These are phyloP conservation scores for Brenthis daphne DNA, from an alignment of 2,888 invertebrate species.

Conservation along the genomic window DNA sequence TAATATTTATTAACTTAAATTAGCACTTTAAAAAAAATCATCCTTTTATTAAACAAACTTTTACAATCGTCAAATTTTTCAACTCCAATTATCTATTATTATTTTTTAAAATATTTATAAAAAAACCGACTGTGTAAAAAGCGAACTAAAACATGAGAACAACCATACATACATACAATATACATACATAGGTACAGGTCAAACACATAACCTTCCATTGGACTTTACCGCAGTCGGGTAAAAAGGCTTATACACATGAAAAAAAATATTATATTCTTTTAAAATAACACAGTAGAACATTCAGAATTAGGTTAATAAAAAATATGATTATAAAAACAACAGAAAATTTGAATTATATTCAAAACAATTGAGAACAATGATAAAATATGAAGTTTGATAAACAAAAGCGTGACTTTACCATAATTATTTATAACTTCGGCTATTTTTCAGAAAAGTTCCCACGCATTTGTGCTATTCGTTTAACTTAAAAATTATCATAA, in stretches of 20 bases:
- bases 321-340: conserved; percentile 1
- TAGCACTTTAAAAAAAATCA: too few species aligned
- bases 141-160: too few species aligned
- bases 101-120: too few species aligned
- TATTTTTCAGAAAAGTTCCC: conserved; percentile 21
- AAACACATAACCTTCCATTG: too few species aligned
- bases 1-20: too few species aligned
- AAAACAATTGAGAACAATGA: conserved; percentile 3
- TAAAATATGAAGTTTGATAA: conserved; percentile 8
- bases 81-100: too few species aligned
- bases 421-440: conserved; percentile 21
- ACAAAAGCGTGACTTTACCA: not conserved
- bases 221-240: too few species aligned
- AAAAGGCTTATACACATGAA: not conserved
- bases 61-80: too few species aligned
- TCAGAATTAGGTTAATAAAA: conserved; percentile 10
- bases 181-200: too few species aligned
- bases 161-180: too few species aligned
- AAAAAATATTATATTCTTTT: not conserved
- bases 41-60: too few species aligned
- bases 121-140: too few species aligned
- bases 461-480: conserved; percentile 15
- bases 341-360: not conserved
- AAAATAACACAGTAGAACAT: not conserved
- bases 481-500: not conserved